phyloP scores from a whole-genome alignment of 2,797 vertebrate genomes.

The Propithecus deckenii region DNA sequence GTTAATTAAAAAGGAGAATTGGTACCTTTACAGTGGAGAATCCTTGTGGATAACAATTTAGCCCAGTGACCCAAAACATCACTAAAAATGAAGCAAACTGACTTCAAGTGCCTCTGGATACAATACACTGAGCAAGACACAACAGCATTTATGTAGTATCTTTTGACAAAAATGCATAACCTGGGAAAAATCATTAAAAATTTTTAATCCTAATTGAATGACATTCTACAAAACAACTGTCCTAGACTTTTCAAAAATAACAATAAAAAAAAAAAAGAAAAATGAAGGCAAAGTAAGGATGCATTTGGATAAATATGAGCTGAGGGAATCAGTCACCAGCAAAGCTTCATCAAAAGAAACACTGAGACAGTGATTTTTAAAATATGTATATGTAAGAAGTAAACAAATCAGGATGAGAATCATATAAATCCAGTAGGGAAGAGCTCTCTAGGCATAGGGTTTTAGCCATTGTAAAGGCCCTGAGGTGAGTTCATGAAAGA shows the following conservation, averaged over 20 bases:
- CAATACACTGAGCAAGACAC: neutral
- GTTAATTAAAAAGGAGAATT: neutral
- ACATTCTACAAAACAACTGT: neutral
- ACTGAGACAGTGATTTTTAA: neutral
- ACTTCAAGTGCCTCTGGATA: neutral
- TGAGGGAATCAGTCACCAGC: neutral
- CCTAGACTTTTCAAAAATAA: neutral
- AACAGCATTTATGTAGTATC: neutral
- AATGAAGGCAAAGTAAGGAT: neutral
- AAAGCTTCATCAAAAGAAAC: neutral
- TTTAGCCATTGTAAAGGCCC: neutral
- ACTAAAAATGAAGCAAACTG: neutral
- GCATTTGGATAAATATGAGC: neutral
- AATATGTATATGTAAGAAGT: neutral
- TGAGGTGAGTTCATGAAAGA: neutral
- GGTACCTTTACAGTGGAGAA: neutral
- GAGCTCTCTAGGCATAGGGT: too few relatives aligned
- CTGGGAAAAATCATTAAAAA: conserved; percentile 23
- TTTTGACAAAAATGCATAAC: neutral
- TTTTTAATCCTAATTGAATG: neutral
- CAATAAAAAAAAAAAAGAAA: neutral
- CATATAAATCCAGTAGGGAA: neutral
- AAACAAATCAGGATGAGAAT: neutral
- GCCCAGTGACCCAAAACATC: neutral
- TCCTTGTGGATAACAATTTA: neutral